These are phyloP conservation scores for Scaptomyza pallida DNA, from an alignment of 1,140 invertebrate genomes.

Conservation along the genomic window DNA sequence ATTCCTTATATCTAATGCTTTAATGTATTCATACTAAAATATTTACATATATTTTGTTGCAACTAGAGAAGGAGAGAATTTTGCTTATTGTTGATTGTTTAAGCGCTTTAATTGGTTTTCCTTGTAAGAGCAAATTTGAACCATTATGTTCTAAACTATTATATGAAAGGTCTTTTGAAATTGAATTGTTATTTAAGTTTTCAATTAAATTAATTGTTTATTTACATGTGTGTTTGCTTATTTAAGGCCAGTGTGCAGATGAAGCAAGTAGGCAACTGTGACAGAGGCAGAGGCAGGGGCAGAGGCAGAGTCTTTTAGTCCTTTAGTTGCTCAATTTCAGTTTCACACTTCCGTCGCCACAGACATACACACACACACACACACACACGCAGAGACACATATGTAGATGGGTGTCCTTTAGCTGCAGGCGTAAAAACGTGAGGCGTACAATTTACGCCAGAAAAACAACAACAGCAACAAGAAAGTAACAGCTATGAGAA, in stretches of 20 bases:
- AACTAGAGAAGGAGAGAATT: not conserved
- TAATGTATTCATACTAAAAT: no score
- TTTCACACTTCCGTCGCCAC: constrained; percentile 79
- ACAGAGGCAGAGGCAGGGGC: no score
- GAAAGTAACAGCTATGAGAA: constrained; percentile 39
- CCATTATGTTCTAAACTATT: no score
- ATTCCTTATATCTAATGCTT: no score
- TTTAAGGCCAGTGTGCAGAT: constrained; percentile 39
- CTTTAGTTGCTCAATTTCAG: constrained; percentile 84
- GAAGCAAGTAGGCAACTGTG: constrained; percentile 73
- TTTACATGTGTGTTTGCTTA: not conserved
- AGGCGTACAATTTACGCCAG: constrained; percentile 76
- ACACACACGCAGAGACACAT: constrained; percentile 39
- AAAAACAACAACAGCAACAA: constrained; percentile 50
- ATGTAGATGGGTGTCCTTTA: constrained; percentile 62
- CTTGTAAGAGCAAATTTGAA: no score
- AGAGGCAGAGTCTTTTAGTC: constrained; percentile 75
- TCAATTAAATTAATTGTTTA: not conserved
- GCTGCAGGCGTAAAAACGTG: constrained; percentile 81
- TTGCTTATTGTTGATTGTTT: no score
- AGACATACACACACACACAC: constrained; percentile 33
- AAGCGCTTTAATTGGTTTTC: no score
- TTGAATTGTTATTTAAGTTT: not conserved
- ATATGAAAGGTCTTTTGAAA: no score
- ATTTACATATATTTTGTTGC: not conserved